A percentile compares a stretch with the other conserved stretches of the same genome.
Evolutionary conservation across 2,113 vertebrate genomes (phyloP).

Genomic region (Cygnus atratus): DNA sequence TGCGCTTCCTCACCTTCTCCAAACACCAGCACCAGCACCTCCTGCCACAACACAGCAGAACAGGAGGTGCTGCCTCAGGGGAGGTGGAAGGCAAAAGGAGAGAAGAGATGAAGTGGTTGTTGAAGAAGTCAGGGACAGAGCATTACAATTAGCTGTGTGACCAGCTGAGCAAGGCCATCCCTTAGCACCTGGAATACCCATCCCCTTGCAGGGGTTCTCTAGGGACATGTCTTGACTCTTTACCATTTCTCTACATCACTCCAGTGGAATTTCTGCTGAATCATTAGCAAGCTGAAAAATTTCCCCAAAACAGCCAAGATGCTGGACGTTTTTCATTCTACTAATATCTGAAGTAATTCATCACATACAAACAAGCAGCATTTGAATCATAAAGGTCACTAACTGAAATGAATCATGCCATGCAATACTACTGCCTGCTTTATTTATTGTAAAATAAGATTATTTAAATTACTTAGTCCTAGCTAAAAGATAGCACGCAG

Average conservation of each 20-base stretch:
- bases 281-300: background rate
- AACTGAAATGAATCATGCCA: slow-evolving; percentile 27
- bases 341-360: background rate
- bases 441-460: background rate
- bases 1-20: background rate
- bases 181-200: background rate
- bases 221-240: background rate
- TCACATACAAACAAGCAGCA: background rate
- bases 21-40: background rate
- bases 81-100: background rate
- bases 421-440: background rate
- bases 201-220: background rate
- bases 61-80: rapidly evolving
- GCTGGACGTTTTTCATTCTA: background rate
- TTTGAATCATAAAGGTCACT: slow-evolving; percentile 46
- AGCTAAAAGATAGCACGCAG: background rate
- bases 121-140: background rate
- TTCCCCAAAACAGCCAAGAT: background rate
- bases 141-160: background rate
- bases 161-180: background rate
- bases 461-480: background rate
- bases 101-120: background rate
- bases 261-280: background rate
- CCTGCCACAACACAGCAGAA: background rate
- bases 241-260: background rate